Evolutionary conservation across 2,113 vertebrate species (phyloP).

Genomic region (Prunella fulvescens): DNA sequence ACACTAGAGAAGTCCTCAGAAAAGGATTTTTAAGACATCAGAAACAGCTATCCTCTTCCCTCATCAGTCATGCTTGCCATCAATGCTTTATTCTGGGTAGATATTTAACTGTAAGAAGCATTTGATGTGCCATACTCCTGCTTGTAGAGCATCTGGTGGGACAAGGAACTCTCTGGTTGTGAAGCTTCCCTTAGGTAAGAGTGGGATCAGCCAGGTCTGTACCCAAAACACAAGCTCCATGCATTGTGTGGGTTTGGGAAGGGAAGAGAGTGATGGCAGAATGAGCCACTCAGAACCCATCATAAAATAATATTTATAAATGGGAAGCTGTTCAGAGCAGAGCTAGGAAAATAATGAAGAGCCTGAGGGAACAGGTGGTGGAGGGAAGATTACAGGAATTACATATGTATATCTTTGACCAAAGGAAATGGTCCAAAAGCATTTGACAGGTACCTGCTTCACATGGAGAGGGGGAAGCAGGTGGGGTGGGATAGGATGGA

Average conservation of each 20-base stretch:
- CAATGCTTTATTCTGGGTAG: neutral
- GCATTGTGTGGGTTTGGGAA: neutral
- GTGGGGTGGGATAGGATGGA: neutral
- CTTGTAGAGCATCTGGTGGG: neutral
- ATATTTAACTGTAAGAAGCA: neutral
- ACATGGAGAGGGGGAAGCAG: neutral
- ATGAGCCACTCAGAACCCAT: neutral
- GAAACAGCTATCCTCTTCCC: neutral
- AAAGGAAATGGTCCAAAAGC: neutral
- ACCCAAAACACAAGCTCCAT: neutral
- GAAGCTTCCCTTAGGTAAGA: neutral
- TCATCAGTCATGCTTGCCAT: neutral
- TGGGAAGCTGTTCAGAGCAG: neutral
- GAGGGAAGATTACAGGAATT: neutral
- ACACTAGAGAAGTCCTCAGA: neutral
- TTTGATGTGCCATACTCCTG: neutral
- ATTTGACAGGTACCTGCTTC: neutral
- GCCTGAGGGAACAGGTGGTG: neutral
- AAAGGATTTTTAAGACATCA: neutral
- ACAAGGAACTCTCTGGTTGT: neutral
- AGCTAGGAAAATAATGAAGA: neutral
- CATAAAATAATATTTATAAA: neutral
- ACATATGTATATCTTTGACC: neutral
- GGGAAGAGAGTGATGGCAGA: neutral
- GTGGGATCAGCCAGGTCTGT: neutral